A percentile compares a stretch with the other conserved stretches of the same genome.
These are phyloP conservation scores for Cotesia typhae DNA, from an alignment of 1,140 invertebrate species.

Conservation along the genomic window DNA sequence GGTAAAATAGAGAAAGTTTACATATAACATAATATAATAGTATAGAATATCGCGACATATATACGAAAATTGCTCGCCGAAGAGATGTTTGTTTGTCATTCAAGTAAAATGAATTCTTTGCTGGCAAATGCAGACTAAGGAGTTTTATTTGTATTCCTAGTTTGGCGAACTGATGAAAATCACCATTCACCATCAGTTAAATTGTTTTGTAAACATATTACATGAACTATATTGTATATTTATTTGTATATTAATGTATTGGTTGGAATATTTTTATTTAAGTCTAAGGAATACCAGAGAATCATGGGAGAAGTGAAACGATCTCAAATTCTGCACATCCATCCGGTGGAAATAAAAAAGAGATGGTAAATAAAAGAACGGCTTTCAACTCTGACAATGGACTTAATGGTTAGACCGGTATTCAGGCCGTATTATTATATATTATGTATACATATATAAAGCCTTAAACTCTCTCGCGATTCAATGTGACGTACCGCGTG, in stretches of 20 bases:
- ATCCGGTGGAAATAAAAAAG: constrained; percentile 1
- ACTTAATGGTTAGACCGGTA: neutral
- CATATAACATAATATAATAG: neutral
- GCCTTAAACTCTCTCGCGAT: constrained; percentile 17
- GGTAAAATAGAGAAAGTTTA: constrained; percentile 15
- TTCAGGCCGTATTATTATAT: constrained; percentile 23
- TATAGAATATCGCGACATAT: too few species aligned
- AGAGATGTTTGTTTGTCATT: too few species aligned
- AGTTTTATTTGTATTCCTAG: neutral
- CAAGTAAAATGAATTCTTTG: neutral
- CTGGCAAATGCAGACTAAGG: constrained; percentile 17
- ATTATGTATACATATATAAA: neutral
- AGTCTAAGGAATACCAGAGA: neutral
- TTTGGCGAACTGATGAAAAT: neutral
- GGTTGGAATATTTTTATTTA: neutral
- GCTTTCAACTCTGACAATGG: constrained; percentile 12
- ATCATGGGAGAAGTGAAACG: neutral
- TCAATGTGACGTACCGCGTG: constrained; percentile 26
- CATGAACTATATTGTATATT: neutral
- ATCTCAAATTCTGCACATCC: constrained; percentile 1
- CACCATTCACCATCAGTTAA: neutral
- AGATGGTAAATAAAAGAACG: neutral
- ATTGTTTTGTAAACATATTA: neutral
- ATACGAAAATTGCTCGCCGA: neutral
- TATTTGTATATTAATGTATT: neutral